phyloP scores from a whole-genome alignment of 2,888 invertebrate species.

The Orchesellides sinensis region DNA sequence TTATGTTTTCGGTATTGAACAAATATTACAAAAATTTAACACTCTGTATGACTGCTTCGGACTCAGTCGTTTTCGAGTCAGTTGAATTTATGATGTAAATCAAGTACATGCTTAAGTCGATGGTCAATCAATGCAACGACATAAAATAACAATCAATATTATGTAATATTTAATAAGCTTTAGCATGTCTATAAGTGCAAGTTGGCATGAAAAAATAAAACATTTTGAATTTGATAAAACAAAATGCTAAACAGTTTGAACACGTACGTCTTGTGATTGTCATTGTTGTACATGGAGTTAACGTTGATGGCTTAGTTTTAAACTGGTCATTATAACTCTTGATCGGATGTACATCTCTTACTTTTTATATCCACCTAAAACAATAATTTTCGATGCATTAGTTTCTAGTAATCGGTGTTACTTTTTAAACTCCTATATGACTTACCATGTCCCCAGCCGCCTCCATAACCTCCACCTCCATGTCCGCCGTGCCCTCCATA shows the following conservation, averaged over 20 bases:
- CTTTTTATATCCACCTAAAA: neutral
- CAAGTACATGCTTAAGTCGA: neutral
- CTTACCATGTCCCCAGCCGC: neutral
- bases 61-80: no score
- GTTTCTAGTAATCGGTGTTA: neutral
- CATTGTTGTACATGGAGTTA: no score
- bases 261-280: neutral
- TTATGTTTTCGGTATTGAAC: neutral
- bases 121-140: constrained; percentile 59
- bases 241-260: neutral
- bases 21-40: neutral
- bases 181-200: neutral
- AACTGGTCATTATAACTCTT: no score
- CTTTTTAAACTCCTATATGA: neutral
- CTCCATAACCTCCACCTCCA: constrained; percentile 18
- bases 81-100: neutral
- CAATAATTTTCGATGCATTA: neutral
- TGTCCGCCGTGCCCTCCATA: constrained; percentile 4
- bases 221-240: constrained; percentile 2
- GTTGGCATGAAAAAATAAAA: constrained; percentile 36
- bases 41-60: neutral
- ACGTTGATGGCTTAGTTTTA: no score
- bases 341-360: neutral
- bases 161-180: constrained; percentile 11
- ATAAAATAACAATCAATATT: constrained; percentile 33